Percentiles rank a stretch among this genome's conserved stretches.
phyloP scores from a whole-genome alignment of 2,113 vertebrate genomes.

The Passer domesticus region DNA sequence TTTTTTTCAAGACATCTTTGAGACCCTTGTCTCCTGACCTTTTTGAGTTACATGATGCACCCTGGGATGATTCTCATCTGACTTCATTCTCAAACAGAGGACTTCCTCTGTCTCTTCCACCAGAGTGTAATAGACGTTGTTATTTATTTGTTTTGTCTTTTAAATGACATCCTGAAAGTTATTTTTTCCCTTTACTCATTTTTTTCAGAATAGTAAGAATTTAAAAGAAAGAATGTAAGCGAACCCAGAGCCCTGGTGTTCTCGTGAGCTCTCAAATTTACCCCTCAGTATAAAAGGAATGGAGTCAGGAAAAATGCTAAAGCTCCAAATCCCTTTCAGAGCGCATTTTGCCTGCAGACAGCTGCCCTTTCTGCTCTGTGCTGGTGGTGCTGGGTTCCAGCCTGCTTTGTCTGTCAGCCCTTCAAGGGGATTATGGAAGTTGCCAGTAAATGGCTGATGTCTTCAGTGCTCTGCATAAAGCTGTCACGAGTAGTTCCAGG shows the following conservation, averaged over 20 bases:
- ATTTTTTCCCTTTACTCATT: not conserved
- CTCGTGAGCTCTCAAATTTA: not conserved
- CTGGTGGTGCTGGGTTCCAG: not conserved
- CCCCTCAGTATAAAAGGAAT: accelerated
- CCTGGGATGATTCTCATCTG: slow-evolving; percentile 14
- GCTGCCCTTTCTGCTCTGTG: not conserved
- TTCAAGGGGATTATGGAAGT: not conserved
- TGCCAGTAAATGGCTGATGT: not conserved
- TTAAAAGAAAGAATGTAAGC: not conserved
- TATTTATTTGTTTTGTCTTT: not conserved
- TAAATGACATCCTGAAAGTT: not conserved
- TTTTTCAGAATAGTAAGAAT: not conserved
- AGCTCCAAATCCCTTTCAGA: not conserved
- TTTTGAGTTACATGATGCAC: not conserved
- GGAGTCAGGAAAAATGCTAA: not conserved
- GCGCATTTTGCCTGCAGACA: not conserved
- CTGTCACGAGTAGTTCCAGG: slow-evolving; percentile 4
- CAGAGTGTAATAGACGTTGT: not conserved
- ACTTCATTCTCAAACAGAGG: not conserved
- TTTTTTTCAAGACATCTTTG: not conserved
- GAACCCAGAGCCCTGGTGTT: not conserved
- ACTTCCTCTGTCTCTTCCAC: not conserved
- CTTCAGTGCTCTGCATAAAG: not conserved
- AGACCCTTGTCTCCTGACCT: slow-evolving; percentile 11
- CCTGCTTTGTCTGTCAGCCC: not conserved